Percentiles rank a stretch among this genome's conserved stretches.
phyloP scores from a whole-genome alignment of 2,113 vertebrate species.

The Numida meleagris region DNA sequence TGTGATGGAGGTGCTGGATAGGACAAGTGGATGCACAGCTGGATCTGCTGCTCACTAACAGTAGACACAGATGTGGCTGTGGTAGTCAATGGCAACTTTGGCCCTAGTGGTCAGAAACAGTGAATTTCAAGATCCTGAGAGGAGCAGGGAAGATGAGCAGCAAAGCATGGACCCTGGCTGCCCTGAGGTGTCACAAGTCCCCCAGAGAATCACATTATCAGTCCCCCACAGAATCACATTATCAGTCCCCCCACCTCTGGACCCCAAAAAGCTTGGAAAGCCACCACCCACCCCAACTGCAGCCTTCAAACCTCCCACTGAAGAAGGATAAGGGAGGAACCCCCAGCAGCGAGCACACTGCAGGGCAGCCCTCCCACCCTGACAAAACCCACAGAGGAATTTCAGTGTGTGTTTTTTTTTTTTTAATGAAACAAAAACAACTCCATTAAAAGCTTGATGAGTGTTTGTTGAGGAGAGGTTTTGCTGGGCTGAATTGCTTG shows the following conservation, averaged over 20 bases:
- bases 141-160: background rate
- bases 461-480: background rate
- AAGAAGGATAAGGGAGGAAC: background rate
- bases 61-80: background rate
- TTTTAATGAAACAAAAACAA: background rate
- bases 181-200: background rate
- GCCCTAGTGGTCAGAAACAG: background rate
- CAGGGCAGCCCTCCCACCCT: background rate
- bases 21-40: background rate
- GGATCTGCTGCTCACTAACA: background rate
- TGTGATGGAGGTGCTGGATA: background rate
- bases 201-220: background rate
- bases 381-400: background rate
- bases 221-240: background rate
- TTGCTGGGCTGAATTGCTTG: background rate
- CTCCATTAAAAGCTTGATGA: fast-evolving
- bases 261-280: background rate
- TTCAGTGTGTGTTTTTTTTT: background rate
- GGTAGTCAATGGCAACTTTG: background rate
- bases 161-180: background rate
- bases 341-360: too few species aligned
- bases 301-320: background rate
- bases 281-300: background rate
- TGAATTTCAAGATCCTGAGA: background rate
- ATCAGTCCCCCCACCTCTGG: background rate